Percentiles rank a stretch among this genome's conserved stretches.
Evolutionary conservation across 2,888 invertebrate genomes (phyloP).

Genomic region (Aethes cnicana): DNA sequence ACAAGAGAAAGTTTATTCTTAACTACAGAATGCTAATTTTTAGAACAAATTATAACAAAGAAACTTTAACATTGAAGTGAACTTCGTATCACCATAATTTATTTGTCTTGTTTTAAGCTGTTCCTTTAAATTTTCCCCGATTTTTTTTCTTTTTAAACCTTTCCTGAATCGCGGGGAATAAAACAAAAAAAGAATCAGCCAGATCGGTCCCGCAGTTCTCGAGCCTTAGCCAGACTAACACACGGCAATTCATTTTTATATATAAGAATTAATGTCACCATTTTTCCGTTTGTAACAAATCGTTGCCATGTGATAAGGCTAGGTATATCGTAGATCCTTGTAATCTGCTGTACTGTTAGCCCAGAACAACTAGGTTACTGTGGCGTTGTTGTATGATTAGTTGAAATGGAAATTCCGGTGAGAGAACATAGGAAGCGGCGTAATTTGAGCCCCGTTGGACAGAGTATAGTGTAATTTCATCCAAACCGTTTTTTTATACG

Average conservation of each 20-base stretch:
- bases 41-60: constrained; percentile 10
- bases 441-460: constrained; percentile 53
- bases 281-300: constrained; percentile 9
- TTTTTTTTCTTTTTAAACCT: too few relatives aligned
- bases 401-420: constrained; percentile 51
- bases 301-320: too few relatives aligned
- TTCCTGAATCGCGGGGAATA: too few relatives aligned
- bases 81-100: too few relatives aligned
- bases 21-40: constrained; percentile 14
- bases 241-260: too few relatives aligned
- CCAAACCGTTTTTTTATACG: constrained; percentile 58
- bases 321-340: too few relatives aligned
- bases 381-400: constrained; percentile 41
- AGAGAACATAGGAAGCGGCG: constrained; percentile 53
- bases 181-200: too few relatives aligned
- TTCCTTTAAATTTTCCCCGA: too few relatives aligned
- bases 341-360: constrained; percentile 2
- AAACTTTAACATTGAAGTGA: constrained; percentile 34
- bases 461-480: constrained; percentile 68
- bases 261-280: too few relatives aligned
- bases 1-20: constrained; percentile 20
- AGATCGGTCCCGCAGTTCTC: too few relatives aligned
- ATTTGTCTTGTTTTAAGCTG: too few relatives aligned
- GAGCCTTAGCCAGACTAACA: too few relatives aligned
- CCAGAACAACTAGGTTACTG: constrained; percentile 36